Evolutionary conservation across 2,113 vertebrate genomes (phyloP).

Genomic region (Gallinago media): DNA sequence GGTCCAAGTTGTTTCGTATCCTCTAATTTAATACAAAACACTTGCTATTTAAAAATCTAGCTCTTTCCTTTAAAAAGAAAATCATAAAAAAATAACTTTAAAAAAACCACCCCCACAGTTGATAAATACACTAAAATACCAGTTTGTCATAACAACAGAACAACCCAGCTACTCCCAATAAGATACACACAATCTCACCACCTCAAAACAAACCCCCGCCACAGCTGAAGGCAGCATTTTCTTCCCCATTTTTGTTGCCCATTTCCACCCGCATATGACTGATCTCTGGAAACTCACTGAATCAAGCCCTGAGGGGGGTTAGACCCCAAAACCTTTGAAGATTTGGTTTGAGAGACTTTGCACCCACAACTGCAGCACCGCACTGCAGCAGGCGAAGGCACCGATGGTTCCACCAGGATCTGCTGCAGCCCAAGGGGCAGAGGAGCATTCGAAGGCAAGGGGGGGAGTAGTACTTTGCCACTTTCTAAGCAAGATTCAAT

Average conservation of each 20-base stretch:
- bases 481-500: neutral
- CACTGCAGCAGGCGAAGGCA: fast-evolving
- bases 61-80: neutral
- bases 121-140: neutral
- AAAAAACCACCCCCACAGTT: fast-evolving
- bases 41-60: neutral
- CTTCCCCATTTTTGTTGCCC: neutral
- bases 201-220: neutral
- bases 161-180: neutral
- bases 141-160: neutral
- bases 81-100: neutral
- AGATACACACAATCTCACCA: neutral
- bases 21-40: neutral
- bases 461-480: neutral
- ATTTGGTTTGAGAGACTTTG: neutral
- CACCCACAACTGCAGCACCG: neutral
- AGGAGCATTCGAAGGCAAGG: fast-evolving
- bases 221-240: neutral
- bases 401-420: fast-evolving
- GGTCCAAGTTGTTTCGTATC: neutral
- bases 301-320: fast-evolving
- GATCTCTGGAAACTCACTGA: neutral
- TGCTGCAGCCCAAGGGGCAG: fast-evolving
- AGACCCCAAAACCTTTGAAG: neutral
- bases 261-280: neutral